These are phyloP conservation scores for Pharmacophagus antenor DNA, from an alignment of 2,888 invertebrate species.

Conservation along the genomic window DNA sequence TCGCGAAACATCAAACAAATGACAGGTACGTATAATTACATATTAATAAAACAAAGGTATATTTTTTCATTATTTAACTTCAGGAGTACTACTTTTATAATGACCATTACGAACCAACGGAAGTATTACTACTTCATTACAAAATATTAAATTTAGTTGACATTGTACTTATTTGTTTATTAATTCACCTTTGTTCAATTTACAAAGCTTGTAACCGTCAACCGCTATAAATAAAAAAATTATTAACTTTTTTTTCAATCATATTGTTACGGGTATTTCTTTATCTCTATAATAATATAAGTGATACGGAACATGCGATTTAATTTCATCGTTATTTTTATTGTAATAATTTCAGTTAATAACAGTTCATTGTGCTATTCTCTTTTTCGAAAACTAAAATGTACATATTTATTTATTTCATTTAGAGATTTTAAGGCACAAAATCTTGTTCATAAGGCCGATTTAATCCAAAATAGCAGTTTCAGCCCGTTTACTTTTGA, in stretches of 20 bases:
- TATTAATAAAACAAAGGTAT: neutral
- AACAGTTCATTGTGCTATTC: neutral
- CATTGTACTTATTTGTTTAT: conserved; percentile 6
- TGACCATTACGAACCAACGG: neutral
- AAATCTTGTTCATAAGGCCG: too few relatives aligned
- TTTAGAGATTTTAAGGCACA: too few relatives aligned
- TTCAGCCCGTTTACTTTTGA: too few relatives aligned
- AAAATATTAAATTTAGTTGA: conserved; percentile 1
- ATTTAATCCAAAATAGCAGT: too few relatives aligned
- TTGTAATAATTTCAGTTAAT: neutral
- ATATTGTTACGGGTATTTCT: conserved; percentile 14
- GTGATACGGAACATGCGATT: neutral
- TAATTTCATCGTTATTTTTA: neutral
- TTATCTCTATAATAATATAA: conserved; percentile 10
- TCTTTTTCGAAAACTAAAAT: neutral
- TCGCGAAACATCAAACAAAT: conserved; percentile 93
- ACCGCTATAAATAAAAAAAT: conserved; percentile 18
- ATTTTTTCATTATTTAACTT: neutral
- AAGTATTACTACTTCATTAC: neutral
- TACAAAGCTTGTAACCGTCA: conserved; percentile 16
- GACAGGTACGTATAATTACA: conserved; percentile 84
- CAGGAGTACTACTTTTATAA: neutral
- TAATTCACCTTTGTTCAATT: conserved; percentile 10
- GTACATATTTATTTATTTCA: too few relatives aligned
- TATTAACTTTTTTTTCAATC: conserved; percentile 14